A percentile compares a stretch with the other conserved stretches of the same genome.
Conservation (phyloP, 2,113 vertebrate genomes). For the Ptychochromis oligacanthus region DNA sequence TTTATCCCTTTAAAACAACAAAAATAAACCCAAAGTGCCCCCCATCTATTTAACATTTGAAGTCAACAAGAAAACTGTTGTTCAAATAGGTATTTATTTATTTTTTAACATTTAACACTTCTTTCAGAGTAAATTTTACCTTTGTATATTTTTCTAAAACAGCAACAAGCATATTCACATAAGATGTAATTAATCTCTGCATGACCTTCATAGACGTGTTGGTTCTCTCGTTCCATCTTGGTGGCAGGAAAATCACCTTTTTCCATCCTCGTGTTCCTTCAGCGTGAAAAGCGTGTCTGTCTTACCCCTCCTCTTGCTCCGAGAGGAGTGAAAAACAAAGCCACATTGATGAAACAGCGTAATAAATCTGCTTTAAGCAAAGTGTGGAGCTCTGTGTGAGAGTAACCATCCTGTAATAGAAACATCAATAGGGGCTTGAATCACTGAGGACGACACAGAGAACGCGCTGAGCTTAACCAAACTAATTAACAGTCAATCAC, state of each 20-base stretch:
- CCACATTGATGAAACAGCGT: neutral
- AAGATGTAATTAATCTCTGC: neutral
- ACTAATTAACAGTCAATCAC: neutral
- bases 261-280: neutral
- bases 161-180: neutral
- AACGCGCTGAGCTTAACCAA: neutral
- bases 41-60: neutral
- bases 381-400: neutral
- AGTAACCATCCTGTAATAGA: neutral
- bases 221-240: neutral
- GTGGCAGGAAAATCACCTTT: neutral
- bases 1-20: neutral
- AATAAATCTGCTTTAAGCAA: neutral
- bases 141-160: neutral
- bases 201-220: neutral
- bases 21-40: too few relatives aligned
- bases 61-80: neutral
- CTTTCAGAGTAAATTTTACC: neutral
- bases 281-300: neutral
- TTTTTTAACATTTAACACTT: neutral
- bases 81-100: neutral
- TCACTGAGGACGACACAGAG: neutral
- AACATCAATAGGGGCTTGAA: neutral
- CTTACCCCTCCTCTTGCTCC: rapidly evolving
- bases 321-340: neutral